A percentile compares a stretch with the other conserved stretches of the same genome.
phyloP scores from a whole-genome alignment of 2,888 invertebrate genomes.

The Myathropa florea region DNA sequence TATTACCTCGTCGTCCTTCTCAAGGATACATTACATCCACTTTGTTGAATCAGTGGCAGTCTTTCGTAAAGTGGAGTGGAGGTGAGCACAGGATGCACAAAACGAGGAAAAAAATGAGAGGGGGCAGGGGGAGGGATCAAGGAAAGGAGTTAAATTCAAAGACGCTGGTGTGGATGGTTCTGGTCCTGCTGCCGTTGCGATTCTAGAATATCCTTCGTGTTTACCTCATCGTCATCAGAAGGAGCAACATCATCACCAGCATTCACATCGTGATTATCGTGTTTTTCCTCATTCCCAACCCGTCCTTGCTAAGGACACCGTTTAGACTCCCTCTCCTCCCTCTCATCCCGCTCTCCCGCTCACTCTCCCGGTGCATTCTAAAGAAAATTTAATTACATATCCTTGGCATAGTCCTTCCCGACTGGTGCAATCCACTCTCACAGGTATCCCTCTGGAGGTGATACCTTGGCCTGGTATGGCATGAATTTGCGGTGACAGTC shows the following conservation, averaged over 20 bases:
- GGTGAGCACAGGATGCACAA: conserved; percentile 26
- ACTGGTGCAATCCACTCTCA: background rate
- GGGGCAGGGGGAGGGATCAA: conserved; percentile 1
- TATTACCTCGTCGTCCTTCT: conserved; percentile 57
- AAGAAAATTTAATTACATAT: conserved; percentile 70
- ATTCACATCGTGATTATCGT: conserved; percentile 50
- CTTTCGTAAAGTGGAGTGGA: conserved; percentile 18
- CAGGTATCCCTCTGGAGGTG: background rate
- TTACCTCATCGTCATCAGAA: conserved; percentile 63
- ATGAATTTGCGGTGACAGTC: conserved; percentile 60
- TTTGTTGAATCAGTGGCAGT: conserved; percentile 69
- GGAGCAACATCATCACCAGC: conserved; percentile 27
- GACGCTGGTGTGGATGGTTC: conserved; percentile 25
- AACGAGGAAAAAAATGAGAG: background rate
- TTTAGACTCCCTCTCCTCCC: conserved; percentile 54
- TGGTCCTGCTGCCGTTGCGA: conserved; percentile 23
- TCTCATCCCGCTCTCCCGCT: no score
- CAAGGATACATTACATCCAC: conserved; percentile 69
- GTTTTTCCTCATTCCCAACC: conserved; percentile 24
- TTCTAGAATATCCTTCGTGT: conserved; percentile 17
- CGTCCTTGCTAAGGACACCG: conserved; percentile 32
- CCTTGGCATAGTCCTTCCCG: conserved; percentile 23
- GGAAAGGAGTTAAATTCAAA: conserved; percentile 53
- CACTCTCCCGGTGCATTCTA: conserved; percentile 25
- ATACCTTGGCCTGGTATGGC: conserved; percentile 21